Percentiles rank a stretch among this genome's conserved stretches.
phyloP scores from a whole-genome alignment of 2,113 vertebrate genomes.

The Cryptomyrus ogoouensis region DNA sequence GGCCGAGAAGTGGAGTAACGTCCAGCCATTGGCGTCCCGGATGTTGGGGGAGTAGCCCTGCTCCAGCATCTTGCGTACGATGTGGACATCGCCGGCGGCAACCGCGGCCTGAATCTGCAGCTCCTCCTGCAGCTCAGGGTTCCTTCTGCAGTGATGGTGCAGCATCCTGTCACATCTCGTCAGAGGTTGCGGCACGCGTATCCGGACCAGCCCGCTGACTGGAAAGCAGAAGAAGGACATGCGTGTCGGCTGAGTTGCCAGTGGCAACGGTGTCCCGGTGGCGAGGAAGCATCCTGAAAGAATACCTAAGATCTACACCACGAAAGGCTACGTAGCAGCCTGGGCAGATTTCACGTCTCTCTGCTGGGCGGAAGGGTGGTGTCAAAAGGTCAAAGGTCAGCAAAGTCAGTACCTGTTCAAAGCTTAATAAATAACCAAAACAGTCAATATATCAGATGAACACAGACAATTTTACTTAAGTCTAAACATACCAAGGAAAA shows the following conservation, averaged over 20 bases:
- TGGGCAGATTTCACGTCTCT: not conserved
- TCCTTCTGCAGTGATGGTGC: slow-evolving; percentile 96
- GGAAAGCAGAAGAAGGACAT: not conserved
- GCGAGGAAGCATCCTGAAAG: not conserved
- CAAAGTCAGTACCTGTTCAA: not conserved
- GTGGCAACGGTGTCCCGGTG: not conserved
- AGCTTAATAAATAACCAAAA: not conserved
- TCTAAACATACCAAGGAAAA: not conserved
- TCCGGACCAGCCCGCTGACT: slow-evolving; percentile 52
- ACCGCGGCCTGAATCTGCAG: slow-evolving; percentile 97
- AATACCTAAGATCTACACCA: not conserved
- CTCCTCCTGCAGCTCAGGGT: slow-evolving; percentile 95
- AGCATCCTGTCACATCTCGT: slow-evolving; percentile 88
- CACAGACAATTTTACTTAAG: not conserved
- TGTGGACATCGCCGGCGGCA: slow-evolving; percentile 90
- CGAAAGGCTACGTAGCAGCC: not conserved
- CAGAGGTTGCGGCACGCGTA: slow-evolving; percentile 53
- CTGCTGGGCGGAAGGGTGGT: not conserved
- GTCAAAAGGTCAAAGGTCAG: not conserved
- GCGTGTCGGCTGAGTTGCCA: slow-evolving; percentile 31
- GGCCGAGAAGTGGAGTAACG: slow-evolving; percentile 93
- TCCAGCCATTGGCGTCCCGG: slow-evolving; percentile 96
- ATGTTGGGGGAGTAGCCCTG: slow-evolving; percentile 93
- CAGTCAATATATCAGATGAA: not conserved
- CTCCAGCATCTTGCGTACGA: slow-evolving; percentile 92